Conservation (phyloP, 2,888 invertebrate species). For the Netelia virgata region DNA sequence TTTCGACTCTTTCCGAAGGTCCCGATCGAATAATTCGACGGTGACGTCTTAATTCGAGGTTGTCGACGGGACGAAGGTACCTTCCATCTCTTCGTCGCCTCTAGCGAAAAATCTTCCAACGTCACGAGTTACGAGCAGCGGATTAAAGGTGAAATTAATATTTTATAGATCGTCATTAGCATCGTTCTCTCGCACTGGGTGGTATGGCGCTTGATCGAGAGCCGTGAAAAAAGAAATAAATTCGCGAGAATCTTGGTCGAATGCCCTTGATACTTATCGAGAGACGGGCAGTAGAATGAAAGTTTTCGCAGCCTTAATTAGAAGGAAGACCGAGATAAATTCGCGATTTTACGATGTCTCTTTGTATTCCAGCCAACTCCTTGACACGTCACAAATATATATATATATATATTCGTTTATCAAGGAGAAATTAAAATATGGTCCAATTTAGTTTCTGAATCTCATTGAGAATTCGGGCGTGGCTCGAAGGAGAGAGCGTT, state of each 20-base stretch:
- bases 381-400: constrained; percentile 1
- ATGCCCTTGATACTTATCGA: constrained; percentile 7
- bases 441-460: neutral
- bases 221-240: neutral
- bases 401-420: neutral
- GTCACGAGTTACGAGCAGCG: neutral
- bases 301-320: constrained; percentile 48
- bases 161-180: neutral
- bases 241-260: neutral
- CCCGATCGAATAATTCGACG: constrained; percentile 10
- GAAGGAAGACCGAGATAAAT: constrained; percentile 44
- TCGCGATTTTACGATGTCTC: constrained; percentile 41
- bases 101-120: neutral
- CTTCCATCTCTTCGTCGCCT: neutral
- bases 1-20: constrained; percentile 31
- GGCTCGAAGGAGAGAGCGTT: neutral
- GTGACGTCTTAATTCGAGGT: constrained; percentile 38
- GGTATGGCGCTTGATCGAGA: constrained; percentile 1
- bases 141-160: neutral
- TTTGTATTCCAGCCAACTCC: neutral
- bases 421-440: neutral
- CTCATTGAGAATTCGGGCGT: neutral
- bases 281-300: neutral
- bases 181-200: constrained; percentile 19
- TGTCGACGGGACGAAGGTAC: constrained; percentile 1